A percentile compares a stretch with the other conserved stretches of the same genome.
Evolutionary conservation across 2,113 vertebrate species (phyloP).

Genomic region (Xiphorhynchus elegans): DNA sequence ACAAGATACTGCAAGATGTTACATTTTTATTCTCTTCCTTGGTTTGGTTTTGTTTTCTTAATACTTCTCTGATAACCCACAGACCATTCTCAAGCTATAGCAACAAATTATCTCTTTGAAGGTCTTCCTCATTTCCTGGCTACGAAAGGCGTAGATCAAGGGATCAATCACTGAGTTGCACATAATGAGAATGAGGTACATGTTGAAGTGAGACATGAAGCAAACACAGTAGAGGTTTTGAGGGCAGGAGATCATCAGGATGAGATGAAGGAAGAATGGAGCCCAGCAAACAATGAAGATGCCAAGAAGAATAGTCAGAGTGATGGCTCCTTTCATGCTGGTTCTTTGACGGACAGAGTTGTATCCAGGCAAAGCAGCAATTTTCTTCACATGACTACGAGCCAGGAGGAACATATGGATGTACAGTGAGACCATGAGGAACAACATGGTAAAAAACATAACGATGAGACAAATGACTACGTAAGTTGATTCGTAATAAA

Average conservation of each 20-base stretch:
- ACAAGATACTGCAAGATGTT: not conserved
- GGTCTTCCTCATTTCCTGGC: constrained; percentile 94
- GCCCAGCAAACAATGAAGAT: constrained; percentile 96
- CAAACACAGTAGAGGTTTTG: constrained; percentile 93
- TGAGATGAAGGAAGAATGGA: constrained; percentile 95
- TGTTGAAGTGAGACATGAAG: constrained; percentile 98
- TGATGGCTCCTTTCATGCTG: constrained; percentile 91
- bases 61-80: constrained; percentile 77
- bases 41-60: constrained; percentile 57
- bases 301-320: constrained; percentile 91
- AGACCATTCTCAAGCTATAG: constrained; percentile 75
- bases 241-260: constrained; percentile 94
- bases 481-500: constrained; percentile 89
- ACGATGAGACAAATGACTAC: constrained; percentile 92
- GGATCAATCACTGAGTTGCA: constrained; percentile 95
- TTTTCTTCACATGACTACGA: constrained; percentile 88
- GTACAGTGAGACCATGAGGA: constrained; percentile 93
- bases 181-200: constrained; percentile 98
- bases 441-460: constrained; percentile 94
- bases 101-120: constrained; percentile 94
- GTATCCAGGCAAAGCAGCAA: constrained; percentile 85
- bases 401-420: constrained; percentile 97
- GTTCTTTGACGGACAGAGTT: constrained; percentile 83
- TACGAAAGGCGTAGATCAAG: constrained; percentile 94
- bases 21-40: not conserved